phyloP scores from a whole-genome alignment of 1,140 invertebrate species.

The Acromyrmex echinatior region DNA sequence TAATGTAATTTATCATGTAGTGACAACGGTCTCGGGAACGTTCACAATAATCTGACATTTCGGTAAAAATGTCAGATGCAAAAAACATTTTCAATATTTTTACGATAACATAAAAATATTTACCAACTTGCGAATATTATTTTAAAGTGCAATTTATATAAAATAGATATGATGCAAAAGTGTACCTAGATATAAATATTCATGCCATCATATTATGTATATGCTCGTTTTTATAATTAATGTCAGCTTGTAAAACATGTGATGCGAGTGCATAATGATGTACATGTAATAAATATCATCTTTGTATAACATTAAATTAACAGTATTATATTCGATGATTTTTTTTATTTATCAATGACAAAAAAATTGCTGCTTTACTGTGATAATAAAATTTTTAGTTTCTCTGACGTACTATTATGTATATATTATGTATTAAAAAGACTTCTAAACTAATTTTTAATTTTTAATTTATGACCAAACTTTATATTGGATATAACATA shows the following conservation, averaged over 20 bases:
- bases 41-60: conserved; percentile 43
- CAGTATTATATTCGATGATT: neutral
- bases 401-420: neutral
- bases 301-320: neutral
- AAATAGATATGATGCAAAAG: neutral
- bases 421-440: no score
- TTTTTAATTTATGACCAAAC: neutral
- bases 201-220: neutral
- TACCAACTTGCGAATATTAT: neutral
- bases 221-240: neutral
- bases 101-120: neutral
- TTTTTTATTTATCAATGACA: neutral
- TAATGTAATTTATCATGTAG: neutral
- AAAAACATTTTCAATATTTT: neutral
- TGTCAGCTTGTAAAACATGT: neutral
- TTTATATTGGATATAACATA: neutral
- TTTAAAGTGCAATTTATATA: conserved; percentile 1
- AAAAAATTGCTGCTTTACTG: neutral
- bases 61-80: conserved; percentile 32
- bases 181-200: neutral
- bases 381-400: neutral
- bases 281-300: neutral
- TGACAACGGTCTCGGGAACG: conserved; percentile 41
- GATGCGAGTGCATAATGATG: neutral
- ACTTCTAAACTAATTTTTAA: neutral